phyloP scores from a whole-genome alignment of 1,140 invertebrate genomes.

The Neodiprion pinetum region DNA sequence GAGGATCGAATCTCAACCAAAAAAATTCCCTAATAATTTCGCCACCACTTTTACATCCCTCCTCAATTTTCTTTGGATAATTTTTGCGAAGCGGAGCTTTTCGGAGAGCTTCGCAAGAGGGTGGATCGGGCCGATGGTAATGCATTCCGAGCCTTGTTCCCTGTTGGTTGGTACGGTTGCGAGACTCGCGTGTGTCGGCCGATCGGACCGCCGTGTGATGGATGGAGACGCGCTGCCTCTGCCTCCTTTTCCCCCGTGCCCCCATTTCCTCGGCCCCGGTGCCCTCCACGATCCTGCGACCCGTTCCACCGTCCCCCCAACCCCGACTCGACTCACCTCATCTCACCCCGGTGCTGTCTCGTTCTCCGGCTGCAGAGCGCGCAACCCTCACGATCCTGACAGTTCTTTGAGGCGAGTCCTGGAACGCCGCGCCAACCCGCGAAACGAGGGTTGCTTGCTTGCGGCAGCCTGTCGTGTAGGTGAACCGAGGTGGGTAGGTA shows the following conservation, averaged over 20 bases:
- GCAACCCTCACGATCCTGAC: not conserved
- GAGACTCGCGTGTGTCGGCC: slow-evolving; percentile 43
- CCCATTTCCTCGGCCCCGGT: not conserved
- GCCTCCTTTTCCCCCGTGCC: slow-evolving; percentile 28
- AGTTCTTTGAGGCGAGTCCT: not conserved
- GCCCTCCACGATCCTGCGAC: slow-evolving; percentile 28
- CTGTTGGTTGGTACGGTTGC: slow-evolving; percentile 40
- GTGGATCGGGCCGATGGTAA: slow-evolving; percentile 35
- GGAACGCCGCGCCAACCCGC: not conserved
- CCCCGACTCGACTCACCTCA: slow-evolving; percentile 34
- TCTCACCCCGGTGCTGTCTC: slow-evolving; percentile 26
- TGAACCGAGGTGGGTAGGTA: too few relatives aligned
- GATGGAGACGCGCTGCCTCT: slow-evolving; percentile 57
- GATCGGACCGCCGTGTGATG: slow-evolving; percentile 54
- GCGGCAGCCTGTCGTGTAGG: too few relatives aligned
- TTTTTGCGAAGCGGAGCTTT: too few relatives aligned
- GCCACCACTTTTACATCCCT: too few relatives aligned
- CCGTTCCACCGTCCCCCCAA: slow-evolving; percentile 33
- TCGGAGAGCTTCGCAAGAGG: not conserved
- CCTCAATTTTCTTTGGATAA: too few relatives aligned
- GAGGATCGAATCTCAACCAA: too few relatives aligned
- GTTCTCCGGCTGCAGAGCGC: slow-evolving; percentile 26
- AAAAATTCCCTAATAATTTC: too few relatives aligned
- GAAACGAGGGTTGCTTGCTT: not conserved
- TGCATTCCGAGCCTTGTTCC: slow-evolving; percentile 50